Percentiles rank a stretch among this genome's conserved stretches.
Conservation (phyloP, 1,140 invertebrate species). For the Diorhabda sublineata region DNA sequence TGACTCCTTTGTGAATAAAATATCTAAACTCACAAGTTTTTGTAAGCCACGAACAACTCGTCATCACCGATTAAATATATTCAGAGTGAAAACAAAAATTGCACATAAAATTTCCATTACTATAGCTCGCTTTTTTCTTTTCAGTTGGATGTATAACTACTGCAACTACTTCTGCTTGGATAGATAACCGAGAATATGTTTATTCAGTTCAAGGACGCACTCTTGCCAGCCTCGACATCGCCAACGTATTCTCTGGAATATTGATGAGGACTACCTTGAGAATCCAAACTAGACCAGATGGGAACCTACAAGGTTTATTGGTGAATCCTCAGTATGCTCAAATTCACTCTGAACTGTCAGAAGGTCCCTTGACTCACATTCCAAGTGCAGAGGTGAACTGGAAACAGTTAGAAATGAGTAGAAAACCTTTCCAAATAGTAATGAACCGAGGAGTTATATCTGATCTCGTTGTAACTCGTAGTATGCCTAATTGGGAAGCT, state of each 20-base stretch:
- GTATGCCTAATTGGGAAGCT: slow-evolving; percentile 56
- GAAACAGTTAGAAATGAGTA: slow-evolving; percentile 49
- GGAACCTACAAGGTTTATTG: slow-evolving; percentile 51
- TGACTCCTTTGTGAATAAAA: too few relatives aligned
- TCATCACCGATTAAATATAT: too few relatives aligned
- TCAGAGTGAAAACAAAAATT: too few relatives aligned
- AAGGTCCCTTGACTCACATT: slow-evolving; percentile 48
- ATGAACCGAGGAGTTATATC: slow-evolving; percentile 55
- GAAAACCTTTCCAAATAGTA: slow-evolving; percentile 58
- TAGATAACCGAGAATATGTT: slow-evolving; percentile 51
- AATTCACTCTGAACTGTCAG: slow-evolving; percentile 52
- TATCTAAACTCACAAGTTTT: too few relatives aligned
- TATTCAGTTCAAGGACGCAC: slow-evolving; percentile 58
- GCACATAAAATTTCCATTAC: not conserved
- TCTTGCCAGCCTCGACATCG: slow-evolving; percentile 52
- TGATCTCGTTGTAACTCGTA: slow-evolving; percentile 52
- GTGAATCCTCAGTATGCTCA: slow-evolving; percentile 52
- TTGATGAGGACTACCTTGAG: slow-evolving; percentile 52
- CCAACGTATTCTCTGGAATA: slow-evolving; percentile 53
- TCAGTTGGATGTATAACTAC: slow-evolving; percentile 39
- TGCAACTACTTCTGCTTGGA: slow-evolving; percentile 30
- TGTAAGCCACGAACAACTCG: too few relatives aligned
- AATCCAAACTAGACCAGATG: slow-evolving; percentile 50
- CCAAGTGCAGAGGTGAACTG: slow-evolving; percentile 50
- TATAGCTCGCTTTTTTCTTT: not conserved